Conservation (phyloP, 1,140 invertebrate species). For the Ladona fulva region DNA sequence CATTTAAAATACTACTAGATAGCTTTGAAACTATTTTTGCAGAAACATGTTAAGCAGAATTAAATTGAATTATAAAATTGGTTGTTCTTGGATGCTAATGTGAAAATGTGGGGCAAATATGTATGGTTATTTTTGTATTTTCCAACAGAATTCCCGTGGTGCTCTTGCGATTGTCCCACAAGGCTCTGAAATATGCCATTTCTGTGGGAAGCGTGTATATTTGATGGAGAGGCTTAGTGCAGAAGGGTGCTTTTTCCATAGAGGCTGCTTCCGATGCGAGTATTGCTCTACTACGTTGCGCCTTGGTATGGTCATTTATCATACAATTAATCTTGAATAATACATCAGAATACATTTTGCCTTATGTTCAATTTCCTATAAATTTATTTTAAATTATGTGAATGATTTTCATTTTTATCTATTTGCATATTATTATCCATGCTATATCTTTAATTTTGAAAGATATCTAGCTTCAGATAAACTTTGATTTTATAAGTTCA, state of each 20-base stretch:
- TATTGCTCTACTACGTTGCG: slow-evolving; percentile 60
- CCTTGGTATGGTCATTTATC: slow-evolving; percentile 42
- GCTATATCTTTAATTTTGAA: no score
- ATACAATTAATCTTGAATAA: no score
- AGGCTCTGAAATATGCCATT: slow-evolving; percentile 71
- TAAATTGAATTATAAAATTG: not conserved
- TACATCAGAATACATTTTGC: no score
- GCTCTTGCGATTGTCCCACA: slow-evolving; percentile 49
- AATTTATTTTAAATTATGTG: no score
- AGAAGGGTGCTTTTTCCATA: slow-evolving; percentile 79
- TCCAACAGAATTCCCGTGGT: slow-evolving; percentile 45
- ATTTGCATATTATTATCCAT: no score
- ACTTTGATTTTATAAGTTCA: no score
- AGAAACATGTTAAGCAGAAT: not conserved
- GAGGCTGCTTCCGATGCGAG: slow-evolving; percentile 71
- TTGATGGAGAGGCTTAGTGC: slow-evolving; percentile 78
- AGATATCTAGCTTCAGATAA: no score
- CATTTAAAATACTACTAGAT: slow-evolving; percentile 6
- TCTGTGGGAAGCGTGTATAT: slow-evolving; percentile 80
- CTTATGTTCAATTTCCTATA: no score
- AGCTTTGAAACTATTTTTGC: not conserved
- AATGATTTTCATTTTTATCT: no score
- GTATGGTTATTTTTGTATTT: slow-evolving; percentile 13
- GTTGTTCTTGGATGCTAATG: no score
- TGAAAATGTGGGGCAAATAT: no score